Evolutionary conservation across 2,888 invertebrate genomes (phyloP).

Genomic region (Drosophila flavopinicola): DNA sequence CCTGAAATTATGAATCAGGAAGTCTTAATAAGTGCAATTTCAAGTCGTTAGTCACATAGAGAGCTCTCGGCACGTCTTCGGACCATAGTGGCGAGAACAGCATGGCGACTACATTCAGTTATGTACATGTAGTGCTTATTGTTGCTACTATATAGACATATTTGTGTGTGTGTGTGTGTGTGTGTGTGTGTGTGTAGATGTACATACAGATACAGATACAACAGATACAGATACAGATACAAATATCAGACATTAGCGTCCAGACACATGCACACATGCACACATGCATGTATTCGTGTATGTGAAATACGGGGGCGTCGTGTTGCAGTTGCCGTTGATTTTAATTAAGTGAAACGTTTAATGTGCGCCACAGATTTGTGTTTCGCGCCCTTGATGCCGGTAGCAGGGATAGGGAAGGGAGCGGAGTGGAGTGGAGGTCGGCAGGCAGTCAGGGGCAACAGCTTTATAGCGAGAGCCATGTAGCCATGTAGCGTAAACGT

Average conservation of each 20-base stretch:
- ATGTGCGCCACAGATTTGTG: conserved; percentile 71
- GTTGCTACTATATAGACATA: no score
- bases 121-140: conserved; percentile 7
- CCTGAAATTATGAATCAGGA: conserved; percentile 79
- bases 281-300: background rate
- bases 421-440: background rate
- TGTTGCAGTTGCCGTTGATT: conserved; percentile 63
- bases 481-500: conserved; percentile 29
- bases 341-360: conserved; percentile 74
- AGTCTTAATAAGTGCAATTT: conserved; percentile 81
- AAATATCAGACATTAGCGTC: conserved; percentile 17
- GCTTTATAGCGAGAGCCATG: conserved; percentile 6
- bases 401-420: background rate
- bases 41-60: conserved; percentile 70
- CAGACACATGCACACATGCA: conserved; percentile 8
- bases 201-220: no score
- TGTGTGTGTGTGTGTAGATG: no score
- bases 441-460: conserved; percentile 24
- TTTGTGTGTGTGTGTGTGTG: no score
- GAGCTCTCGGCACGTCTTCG: conserved; percentile 43
- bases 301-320: conserved; percentile 58
- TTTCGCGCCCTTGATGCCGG: conserved; percentile 63
- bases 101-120: conserved; percentile 13
- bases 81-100: conserved; percentile 15
- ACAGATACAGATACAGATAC: background rate